phyloP scores from a whole-genome alignment of 2,888 invertebrate genomes.

The Thymelicus lineola region DNA sequence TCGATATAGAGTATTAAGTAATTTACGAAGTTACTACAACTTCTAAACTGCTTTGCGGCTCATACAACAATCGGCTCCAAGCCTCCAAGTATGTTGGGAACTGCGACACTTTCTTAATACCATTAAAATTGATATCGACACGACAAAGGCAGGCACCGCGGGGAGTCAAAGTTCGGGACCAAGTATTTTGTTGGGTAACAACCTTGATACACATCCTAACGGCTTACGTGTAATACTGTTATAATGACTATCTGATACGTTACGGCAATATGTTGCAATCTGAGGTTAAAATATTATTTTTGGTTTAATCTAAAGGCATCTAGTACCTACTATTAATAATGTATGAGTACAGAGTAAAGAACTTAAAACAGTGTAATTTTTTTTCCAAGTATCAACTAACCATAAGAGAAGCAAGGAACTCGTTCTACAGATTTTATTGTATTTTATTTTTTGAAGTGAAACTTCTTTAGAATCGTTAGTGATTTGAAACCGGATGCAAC shows the following conservation, averaged over 20 bases:
- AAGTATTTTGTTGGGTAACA: conserved; percentile 33
- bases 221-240: background rate
- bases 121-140: conserved; percentile 46
- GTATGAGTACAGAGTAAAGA: too few species aligned
- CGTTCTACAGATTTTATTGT: too few species aligned
- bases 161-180: conserved; percentile 44
- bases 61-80: conserved; percentile 18
- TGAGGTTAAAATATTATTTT: too few species aligned
- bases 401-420: too few species aligned
- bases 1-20: conserved; percentile 11
- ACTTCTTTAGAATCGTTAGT: too few species aligned
- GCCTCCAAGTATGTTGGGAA: conserved; percentile 12
- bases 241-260: background rate
- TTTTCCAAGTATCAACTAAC: too few species aligned
- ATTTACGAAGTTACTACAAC: conserved; percentile 8
- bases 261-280: background rate
- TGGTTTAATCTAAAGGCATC: too few species aligned
- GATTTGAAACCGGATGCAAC: too few species aligned
- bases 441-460: too few species aligned
- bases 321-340: too few species aligned
- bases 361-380: background rate
- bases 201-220: conserved; percentile 8
- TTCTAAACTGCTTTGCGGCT: conserved; percentile 10
- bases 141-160: conserved; percentile 44
- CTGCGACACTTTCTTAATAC: conserved; percentile 28